phyloP scores from a whole-genome alignment of 2,797 vertebrate species.

The Pangasius larnaudii region DNA sequence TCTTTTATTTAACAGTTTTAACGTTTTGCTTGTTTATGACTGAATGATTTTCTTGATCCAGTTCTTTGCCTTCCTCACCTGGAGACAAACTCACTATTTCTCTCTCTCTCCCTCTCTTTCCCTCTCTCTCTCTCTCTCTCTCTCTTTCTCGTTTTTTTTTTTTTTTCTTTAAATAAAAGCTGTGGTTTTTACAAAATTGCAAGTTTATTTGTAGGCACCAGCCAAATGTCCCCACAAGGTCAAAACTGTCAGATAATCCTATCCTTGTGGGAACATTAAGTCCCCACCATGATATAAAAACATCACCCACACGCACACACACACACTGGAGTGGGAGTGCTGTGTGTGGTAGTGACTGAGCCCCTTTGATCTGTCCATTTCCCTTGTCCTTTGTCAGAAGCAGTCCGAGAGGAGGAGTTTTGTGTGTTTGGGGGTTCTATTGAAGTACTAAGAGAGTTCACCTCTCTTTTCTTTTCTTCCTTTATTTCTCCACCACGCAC shows the following conservation, averaged over 20 bases:
- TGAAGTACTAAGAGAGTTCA: conserved; percentile 85
- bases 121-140: neutral
- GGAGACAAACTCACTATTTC: neutral
- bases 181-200: neutral
- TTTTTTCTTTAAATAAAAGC: neutral
- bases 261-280: conserved; percentile 6
- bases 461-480: conserved; percentile 71
- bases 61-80: conserved; percentile 23
- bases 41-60: conserved; percentile 12
- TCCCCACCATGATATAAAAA: neutral
- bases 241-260: neutral
- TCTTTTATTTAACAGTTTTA: neutral
- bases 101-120: neutral
- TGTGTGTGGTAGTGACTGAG: conserved; percentile 86
- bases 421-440: conserved; percentile 60
- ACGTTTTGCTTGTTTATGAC: neutral
- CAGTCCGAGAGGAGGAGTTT: conserved; percentile 75
- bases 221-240: neutral
- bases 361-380: conserved; percentile 89
- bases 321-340: conserved; percentile 66
- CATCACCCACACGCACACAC: conserved; percentile 10
- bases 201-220: neutral
- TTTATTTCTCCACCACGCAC: conserved; percentile 65
- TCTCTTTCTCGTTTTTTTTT: neutral
- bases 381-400: conserved; percentile 86